phyloP scores from a whole-genome alignment of 2,113 vertebrate genomes.

The Ceratotherium simum region DNA sequence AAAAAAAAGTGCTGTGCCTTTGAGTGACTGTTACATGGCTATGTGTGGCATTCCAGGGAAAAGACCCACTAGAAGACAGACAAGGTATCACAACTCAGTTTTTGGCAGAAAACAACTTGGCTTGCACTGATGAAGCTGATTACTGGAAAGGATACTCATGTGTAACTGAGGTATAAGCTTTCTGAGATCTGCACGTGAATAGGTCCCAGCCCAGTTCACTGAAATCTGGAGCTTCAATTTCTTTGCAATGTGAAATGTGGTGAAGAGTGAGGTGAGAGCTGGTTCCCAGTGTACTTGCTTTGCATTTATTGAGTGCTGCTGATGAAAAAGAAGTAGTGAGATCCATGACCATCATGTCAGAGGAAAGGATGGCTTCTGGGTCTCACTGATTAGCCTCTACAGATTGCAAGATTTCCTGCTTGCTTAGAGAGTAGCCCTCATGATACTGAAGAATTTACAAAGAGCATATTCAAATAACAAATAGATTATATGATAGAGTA shows the following conservation, averaged over 20 bases:
- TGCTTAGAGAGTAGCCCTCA: not conserved
- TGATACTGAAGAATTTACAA: not conserved
- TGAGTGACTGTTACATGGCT: not conserved
- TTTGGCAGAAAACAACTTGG: slow-evolving; percentile 11
- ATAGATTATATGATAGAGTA: not conserved
- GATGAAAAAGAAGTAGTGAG: not conserved
- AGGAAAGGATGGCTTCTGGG: not conserved
- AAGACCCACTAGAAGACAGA: slow-evolving; percentile 32
- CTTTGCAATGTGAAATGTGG: not conserved
- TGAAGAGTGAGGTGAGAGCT: not conserved
- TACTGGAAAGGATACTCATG: not conserved
- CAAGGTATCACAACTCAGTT: slow-evolving; percentile 3
- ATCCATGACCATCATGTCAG: not conserved
- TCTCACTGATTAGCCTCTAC: not conserved
- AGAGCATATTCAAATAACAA: not conserved
- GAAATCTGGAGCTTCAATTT: not conserved
- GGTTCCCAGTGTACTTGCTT: not conserved
- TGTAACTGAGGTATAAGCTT: not conserved
- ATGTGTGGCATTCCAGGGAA: slow-evolving; percentile 31
- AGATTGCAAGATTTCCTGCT: not conserved
- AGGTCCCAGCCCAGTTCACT: not conserved
- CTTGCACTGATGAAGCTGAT: slow-evolving; percentile 25
- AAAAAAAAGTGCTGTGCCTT: not conserved
- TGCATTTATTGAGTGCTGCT: not conserved
- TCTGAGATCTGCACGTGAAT: not conserved